Evolutionary conservation across 1,140 invertebrate genomes (phyloP), one percentile per base, ranked within the genome.

Genomic region (Nautilus pompilius): DNA sequence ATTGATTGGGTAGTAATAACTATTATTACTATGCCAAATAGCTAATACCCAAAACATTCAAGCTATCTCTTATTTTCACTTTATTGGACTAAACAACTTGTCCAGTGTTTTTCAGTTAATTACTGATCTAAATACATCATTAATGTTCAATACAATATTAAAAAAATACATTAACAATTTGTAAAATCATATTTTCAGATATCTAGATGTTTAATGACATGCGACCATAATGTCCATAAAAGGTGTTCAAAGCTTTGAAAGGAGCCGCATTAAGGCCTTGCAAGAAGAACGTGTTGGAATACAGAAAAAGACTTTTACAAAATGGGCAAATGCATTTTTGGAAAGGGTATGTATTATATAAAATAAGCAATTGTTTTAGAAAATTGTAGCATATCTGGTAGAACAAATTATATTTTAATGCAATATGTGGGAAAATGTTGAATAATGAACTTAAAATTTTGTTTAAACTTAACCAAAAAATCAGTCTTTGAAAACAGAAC

Each of bases 291-390:
- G 96, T 66, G 85, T 98, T 60, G 90, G 96, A 82, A 98, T 99
- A 72, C 97, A 99, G 84, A 99, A 99, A 87, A 99, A 99, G 84
- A 99, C 97, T 6, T 99, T 99, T 84, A 99, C 97, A 75, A 99
- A 99, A 95, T 99, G 96, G 97, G 95, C 98, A 88, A 99, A 99
- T 85, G 96, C 95, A 2, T 99, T 98, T 84, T 84, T 99, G 66
- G 89, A 93, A 79, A 98, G 96, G 89, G 95, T 95, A 82, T 81
- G 74, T 74, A 20, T 46, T 46, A 20, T 46, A 20, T 46, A 46
- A 20, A 10, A 10, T 41, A 10, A 46, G 24, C 45, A 17, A 20
- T 46, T 13, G 24, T 20, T 4, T 17, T 13, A 41, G n/a, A 41
- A 41, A 8, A 41, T 10, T 8, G n/a, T 10, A 41, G 8, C n/a